These are phyloP conservation scores for Danio kyathit DNA, from an alignment of 2,797 vertebrate genomes.

Conservation along the genomic window DNA sequence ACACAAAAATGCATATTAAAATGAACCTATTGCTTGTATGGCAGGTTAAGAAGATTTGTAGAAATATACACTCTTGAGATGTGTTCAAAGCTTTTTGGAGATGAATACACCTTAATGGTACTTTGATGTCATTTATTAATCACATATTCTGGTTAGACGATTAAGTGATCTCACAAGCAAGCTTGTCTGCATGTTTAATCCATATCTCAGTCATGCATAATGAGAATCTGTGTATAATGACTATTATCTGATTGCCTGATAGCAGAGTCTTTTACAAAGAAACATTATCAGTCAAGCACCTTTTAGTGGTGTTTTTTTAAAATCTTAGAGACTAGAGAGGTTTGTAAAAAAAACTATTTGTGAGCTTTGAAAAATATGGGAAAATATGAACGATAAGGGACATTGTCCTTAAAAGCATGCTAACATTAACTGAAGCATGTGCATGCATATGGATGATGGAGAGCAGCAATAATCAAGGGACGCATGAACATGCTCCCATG, in stretches of 20 bases:
- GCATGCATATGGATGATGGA: conserved; percentile 9
- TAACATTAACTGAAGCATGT: background rate
- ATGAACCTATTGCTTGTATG: conserved; percentile 44
- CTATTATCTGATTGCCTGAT: background rate
- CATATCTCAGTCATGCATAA: background rate
- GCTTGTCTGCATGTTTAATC: conserved; percentile 38
- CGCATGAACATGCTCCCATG: background rate
- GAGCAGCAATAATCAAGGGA: conserved; percentile 3
- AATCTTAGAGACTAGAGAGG: too few relatives aligned
- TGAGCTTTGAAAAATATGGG: too few relatives aligned
- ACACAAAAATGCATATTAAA: conserved; percentile 36
- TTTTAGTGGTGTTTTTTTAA: background rate
- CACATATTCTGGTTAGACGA: background rate
- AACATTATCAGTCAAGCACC: background rate
- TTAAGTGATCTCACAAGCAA: conserved; percentile 40
- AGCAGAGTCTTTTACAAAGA: background rate
- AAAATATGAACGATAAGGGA: background rate
- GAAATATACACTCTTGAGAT: background rate
- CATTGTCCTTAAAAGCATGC: conserved; percentile 34
- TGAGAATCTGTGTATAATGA: background rate
- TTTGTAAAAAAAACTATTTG: too few relatives aligned
- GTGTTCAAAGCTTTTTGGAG: background rate
- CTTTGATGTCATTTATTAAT: conserved; percentile 32
- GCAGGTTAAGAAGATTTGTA: background rate
- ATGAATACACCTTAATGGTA: background rate